Evolutionary conservation across 1,140 invertebrate genomes (phyloP).

Genomic region (Aphis craccivora): DNA sequence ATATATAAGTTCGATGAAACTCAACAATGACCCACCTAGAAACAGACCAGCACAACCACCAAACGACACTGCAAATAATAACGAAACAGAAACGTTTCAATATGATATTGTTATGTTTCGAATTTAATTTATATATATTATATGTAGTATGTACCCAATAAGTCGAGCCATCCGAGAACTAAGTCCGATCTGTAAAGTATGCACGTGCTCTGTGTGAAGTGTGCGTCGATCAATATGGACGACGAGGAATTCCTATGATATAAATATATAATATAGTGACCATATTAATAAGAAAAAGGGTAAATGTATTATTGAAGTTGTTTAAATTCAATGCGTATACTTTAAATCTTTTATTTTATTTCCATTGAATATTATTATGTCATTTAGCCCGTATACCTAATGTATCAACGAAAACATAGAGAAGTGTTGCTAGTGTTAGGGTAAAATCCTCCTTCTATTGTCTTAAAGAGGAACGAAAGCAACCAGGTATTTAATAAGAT

Average conservation of each 20-base stretch:
- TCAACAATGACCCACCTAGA: conserved; percentile 76
- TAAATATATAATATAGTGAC: accelerated
- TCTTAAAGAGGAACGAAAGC: too few species aligned
- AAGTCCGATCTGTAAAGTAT: conserved; percentile 62
- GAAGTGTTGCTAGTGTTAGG: too few species aligned
- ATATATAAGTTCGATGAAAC: conserved; percentile 73
- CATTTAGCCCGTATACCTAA: too few species aligned
- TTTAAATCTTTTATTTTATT: too few species aligned
- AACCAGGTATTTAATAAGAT: not conserved
- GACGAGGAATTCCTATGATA: conserved; percentile 45
- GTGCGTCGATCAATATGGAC: conserved; percentile 60
- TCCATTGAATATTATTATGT: too few species aligned
- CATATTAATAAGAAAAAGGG: not conserved
- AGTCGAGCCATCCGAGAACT: conserved; percentile 61
- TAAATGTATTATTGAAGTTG: too few species aligned
- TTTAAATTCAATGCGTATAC: too few species aligned
- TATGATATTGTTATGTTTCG: not conserved
- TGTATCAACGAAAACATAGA: too few species aligned
- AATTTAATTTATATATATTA: not conserved
- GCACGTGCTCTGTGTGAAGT: conserved; percentile 59
- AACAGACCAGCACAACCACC: conserved; percentile 74
- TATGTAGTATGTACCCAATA: conserved; percentile 60
- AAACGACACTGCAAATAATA: conserved; percentile 59
- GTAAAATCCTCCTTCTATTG: too few species aligned
- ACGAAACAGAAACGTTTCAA: not conserved